Percentiles rank a stretch among this genome's conserved stretches.
Evolutionary conservation across 2,797 vertebrate genomes (phyloP).

Genomic region (Cynodonichthys magdalenae): DNA sequence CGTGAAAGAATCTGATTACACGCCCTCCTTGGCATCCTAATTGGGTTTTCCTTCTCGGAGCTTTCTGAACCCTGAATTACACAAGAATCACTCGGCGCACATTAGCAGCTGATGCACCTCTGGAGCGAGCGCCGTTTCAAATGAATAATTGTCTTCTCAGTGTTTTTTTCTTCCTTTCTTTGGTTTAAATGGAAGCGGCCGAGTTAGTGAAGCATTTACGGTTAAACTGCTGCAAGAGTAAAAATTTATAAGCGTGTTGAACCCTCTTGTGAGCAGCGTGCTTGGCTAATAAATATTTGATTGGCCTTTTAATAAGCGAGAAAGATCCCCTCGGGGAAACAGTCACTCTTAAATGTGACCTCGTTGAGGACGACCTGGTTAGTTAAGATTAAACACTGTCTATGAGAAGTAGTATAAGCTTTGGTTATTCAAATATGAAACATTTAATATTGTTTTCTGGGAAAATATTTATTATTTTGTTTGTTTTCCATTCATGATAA

Average conservation of each 20-base stretch:
- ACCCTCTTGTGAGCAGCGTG: slow-evolving; percentile 32
- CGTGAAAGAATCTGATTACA: slow-evolving; percentile 61
- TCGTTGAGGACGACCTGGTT: slow-evolving; percentile 28
- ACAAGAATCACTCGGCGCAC: slow-evolving; percentile 41
- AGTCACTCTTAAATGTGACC: slow-evolving; percentile 27
- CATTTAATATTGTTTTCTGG: too few relatives aligned
- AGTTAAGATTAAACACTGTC: slow-evolving; percentile 15
- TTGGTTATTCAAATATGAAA: neutral
- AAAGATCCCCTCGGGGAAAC: slow-evolving; percentile 44
- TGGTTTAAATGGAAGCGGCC: slow-evolving; percentile 35
- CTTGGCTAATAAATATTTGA: slow-evolving; percentile 68
- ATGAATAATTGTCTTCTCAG: slow-evolving; percentile 44
- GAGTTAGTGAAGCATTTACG: slow-evolving; percentile 57
- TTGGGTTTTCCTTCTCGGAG: slow-evolving; percentile 51
- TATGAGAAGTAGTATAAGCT: slow-evolving; percentile 6
- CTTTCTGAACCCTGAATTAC: slow-evolving; percentile 44
- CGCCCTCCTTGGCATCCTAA: slow-evolving; percentile 48
- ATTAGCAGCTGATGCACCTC: slow-evolving; percentile 50
- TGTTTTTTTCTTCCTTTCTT: slow-evolving; percentile 15
- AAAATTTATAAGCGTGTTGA: slow-evolving; percentile 39
- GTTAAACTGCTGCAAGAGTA: slow-evolving; percentile 29
- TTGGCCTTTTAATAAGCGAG: slow-evolving; percentile 67
- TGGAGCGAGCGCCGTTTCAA: slow-evolving; percentile 34
- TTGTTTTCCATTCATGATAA: slow-evolving; percentile 11
- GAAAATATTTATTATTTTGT: neutral